Evolutionary conservation across 2,888 invertebrate genomes (phyloP), one percentile per base, ranked within the genome.

Genomic region (Theodoxus fluviatilis): DNA sequence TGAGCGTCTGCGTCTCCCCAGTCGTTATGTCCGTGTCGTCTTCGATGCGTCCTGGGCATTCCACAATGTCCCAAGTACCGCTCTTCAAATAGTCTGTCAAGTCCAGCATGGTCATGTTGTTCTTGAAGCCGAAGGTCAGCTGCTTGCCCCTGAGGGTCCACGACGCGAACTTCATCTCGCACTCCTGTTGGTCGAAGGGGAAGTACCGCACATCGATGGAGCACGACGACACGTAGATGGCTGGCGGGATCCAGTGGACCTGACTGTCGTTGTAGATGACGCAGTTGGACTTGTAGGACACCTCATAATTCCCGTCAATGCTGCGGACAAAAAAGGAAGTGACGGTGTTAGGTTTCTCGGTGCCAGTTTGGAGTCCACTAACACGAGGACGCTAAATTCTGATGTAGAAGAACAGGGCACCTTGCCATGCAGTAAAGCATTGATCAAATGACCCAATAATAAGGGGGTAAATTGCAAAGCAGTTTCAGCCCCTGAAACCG

Each of bases 251-350:
- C 98, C 98, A 99, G 61, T 98, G 90, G 35, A 99, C 85, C 89
- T 95, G 94, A 40, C 98, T 98, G 79, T 94, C 93, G n/a, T 95
- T 94, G 88, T 97, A 96, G 82, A 99, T 96, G 74, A 99, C 91
- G 37, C 98, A 97, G 91, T 99, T 99, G 68, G 98, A 97, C 88
- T 98, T 97, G 89, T 98, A 99, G 79, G 98, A 94, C 73, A 98
- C 98, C 89, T 99, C 98, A 89, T 99, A 99, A 89, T 98, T 98
- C 71, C 99, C 99, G 88, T 99, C 99, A 84, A 99, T 99, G 89
- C 98, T 98, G 89, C 59, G 59, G 43, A 28, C 12, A 40, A 18
- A n/a, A 22, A 61, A 25, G 4, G 35, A 61, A 61, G n/a, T n/a
- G n/a, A n/a, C n/a, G n/a, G n/a, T n/a, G n/a, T n/a, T n/a, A n/a